Base-by-base conservation (phyloP, 1,140 invertebrate genomes). In the Dysdera silvatica region DNA sequence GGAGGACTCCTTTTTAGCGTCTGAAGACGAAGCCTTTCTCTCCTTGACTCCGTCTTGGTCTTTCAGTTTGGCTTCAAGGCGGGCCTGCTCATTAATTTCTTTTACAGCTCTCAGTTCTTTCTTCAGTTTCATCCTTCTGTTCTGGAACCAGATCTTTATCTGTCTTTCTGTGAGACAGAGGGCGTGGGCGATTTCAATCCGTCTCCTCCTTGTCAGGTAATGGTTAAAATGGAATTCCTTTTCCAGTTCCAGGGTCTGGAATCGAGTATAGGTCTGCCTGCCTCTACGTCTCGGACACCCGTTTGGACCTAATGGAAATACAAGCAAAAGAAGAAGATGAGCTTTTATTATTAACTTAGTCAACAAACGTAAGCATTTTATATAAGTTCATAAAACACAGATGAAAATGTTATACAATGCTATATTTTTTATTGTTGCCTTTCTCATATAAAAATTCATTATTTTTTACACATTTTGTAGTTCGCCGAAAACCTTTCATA, bases 141-240 rank as follows among this genome's bases (percentile, higher is more conserved):
- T 96, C 77, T 96, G 92, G 78, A 95, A 95, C 92, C 92, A 95
- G 73, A 95, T 95, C 81, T 95, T 95, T 73, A 95, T 95, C 79
- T 97, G 94, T 67, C 94, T 82, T 78, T 97, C 94, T 61, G 93
- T 96, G 49, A 97, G 83, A 76, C 93, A 95, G 14, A 97, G 83
- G 32, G 92, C 91, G 77, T 96, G 93, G 10, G 93, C 93, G 69
- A 98, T 95, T 78, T 97, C 94, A 80, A 98, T 96, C 79, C 94
- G 84, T 74, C 94, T 84, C 75, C 93, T 83, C 73, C 93, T 83
- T 69, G 94, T 97, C 74, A 97, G 82, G 79, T 98, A 98, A 72
- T 95, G 91, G 78, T 96, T 97, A 79, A 95, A 97, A 76, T 97
- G 93, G 77, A 97, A 98, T 80, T 98, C 94, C 78, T 98, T 98